Evolutionary conservation across 2,113 vertebrate species (phyloP).

Genomic region (Urocynchramus pylzowi): DNA sequence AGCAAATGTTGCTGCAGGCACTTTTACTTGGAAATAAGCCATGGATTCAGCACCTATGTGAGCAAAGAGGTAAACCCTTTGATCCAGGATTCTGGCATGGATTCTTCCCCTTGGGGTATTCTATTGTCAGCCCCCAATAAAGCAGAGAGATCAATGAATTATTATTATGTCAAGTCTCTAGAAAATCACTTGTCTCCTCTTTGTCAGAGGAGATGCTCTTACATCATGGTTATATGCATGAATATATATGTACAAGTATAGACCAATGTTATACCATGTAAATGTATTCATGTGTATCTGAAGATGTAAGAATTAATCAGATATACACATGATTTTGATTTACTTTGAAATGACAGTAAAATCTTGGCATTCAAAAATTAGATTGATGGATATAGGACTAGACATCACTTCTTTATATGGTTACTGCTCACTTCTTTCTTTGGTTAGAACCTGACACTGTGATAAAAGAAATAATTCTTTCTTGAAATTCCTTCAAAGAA

Average conservation of each 20-base stretch:
- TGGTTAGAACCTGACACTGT: not conserved
- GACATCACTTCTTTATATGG: not conserved
- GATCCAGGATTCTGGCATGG: constrained; percentile 66
- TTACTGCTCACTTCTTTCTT: not conserved
- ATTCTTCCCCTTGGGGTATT: constrained; percentile 60
- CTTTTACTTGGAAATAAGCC: constrained; percentile 71
- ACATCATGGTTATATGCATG: not conserved
- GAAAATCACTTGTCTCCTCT: constrained; percentile 25
- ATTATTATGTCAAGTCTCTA: constrained; percentile 51
- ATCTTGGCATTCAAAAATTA: not conserved
- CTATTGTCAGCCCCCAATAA: constrained; percentile 55
- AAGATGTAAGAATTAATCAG: not conserved
- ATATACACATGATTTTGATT: not conserved
- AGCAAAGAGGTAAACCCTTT: constrained; percentile 62
- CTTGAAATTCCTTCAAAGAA: not conserved
- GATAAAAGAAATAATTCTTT: not conserved
- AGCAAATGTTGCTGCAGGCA: constrained; percentile 77
- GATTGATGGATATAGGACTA: not conserved
- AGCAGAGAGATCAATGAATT: constrained; percentile 67
- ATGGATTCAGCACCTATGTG: constrained; percentile 75
- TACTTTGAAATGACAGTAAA: not conserved
- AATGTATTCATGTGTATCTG: not conserved
- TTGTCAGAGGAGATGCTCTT: not conserved
- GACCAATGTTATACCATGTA: not conserved
- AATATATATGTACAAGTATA: not conserved